Percentiles rank a stretch among this genome's conserved stretches.
Conservation (phyloP, 2,888 invertebrate species). For the Chorisops tibialis region DNA sequence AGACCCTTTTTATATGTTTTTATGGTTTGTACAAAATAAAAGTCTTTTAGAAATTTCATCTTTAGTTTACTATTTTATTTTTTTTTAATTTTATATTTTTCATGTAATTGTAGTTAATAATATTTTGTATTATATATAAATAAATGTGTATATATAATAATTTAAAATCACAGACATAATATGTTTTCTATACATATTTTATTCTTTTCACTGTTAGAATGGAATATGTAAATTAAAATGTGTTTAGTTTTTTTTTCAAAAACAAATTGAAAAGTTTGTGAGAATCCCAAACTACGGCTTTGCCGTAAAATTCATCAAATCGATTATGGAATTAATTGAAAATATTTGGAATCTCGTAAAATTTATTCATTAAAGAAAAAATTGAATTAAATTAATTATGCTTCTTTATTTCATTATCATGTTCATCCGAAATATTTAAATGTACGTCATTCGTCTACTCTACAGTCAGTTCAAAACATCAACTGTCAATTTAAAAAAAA, state of each 20-base stretch:
- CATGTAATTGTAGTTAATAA: conserved; percentile 30
- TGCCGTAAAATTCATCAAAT: no score
- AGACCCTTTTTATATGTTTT: not conserved
- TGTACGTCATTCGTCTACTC: no score
- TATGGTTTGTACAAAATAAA: not conserved
- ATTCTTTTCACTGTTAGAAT: conserved; percentile 17
- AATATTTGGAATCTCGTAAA: no score
- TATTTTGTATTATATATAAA: conserved; percentile 2
- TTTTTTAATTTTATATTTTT: conserved; percentile 17
- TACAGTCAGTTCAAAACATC: conserved; percentile 21
- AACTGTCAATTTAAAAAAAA: no score
- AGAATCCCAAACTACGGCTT: no score
- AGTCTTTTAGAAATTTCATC: conserved; percentile 29
- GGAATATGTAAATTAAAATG: conserved; percentile 1
- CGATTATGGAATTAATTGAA: no score
- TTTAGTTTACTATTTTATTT: conserved; percentile 14
- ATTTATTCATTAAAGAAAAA: no score
- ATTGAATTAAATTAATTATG: no score
- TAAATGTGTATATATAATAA: conserved; percentile 26
- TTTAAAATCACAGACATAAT: conserved; percentile 34
- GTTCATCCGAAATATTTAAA: not conserved
- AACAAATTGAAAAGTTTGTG: no score
- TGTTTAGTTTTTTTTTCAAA: not conserved
- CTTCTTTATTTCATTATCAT: not conserved
- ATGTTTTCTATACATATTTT: conserved; percentile 32